Base-by-base conservation (phyloP, 2,113 vertebrate genomes). In the Vidua chalybeata region DNA sequence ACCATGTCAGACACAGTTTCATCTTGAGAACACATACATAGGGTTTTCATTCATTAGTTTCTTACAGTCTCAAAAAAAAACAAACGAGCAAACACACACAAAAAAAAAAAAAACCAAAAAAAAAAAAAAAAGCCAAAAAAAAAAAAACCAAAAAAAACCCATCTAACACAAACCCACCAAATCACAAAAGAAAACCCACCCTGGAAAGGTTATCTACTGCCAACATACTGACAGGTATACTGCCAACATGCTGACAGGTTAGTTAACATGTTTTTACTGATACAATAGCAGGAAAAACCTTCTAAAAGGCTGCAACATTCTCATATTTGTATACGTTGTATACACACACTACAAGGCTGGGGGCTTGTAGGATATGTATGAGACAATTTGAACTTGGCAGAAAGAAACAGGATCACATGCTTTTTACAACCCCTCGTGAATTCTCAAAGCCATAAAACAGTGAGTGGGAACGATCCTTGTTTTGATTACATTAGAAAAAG, bases 191-290 rank as follows among this genome's bases (percentile, higher is more conserved):
- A 61, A 79, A 85, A 48, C 1, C 22, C 62, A 75, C 21, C 43
- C 67, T 58, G 63, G 37, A 75, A 77, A 85, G 64, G 85, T 83
- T 90, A 94, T 73, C 87, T 73, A 10, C 73, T 48, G 12, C 28
- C 41, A 58, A 41, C 87, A 35, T 35, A 35, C 35, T 35, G 35
- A 35, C 35, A 35, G 35, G 35, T 35, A 35, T 35, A 35, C 35
- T 35, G 35, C 35, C 35, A 67, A 54, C 28, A 66, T 5, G 28
- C 43, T 84, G 54, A 63, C 66, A 78, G 28, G 64, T 37, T 87
- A 73, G 74, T 55, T 74, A 90, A 76, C 76, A 46, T 27, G 54
- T 72, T 96, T 91, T 91, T 87, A 71, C 54, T 93, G 94, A 83
- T 24, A 51, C 7, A 79, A 58, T 22, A 93, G 81, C 35, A 93